Conservation (phyloP, 2,888 invertebrate genomes). For the Drosophila recens region DNA sequence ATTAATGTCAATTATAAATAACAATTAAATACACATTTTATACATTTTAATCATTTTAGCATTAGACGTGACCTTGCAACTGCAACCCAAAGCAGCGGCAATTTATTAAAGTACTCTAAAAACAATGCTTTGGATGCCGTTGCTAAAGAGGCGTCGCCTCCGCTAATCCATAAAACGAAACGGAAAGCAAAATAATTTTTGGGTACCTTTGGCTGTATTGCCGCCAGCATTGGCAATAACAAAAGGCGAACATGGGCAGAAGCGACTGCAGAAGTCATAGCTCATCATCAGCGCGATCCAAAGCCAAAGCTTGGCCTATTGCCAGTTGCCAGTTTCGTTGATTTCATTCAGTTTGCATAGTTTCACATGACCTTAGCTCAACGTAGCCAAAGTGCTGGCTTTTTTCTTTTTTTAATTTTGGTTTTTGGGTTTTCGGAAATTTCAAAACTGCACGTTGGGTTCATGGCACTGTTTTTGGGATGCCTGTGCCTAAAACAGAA, state of each 20-base stretch:
- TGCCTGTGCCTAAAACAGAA: constrained; percentile 66
- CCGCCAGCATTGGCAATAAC: constrained; percentile 65
- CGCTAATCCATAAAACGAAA: constrained; percentile 48
- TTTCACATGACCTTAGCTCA: constrained; percentile 79
- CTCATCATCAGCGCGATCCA: constrained; percentile 65
- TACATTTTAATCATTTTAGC: constrained; percentile 17
- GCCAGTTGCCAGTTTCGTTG: constrained; percentile 44
- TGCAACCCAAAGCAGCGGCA: constrained; percentile 32
- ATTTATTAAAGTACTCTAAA: constrained; percentile 56
- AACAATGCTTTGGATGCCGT: constrained; percentile 59
- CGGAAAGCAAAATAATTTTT: constrained; percentile 48
- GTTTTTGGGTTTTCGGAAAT: constrained; percentile 29
- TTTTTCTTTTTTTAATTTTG: constrained; percentile 39
- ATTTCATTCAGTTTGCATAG: constrained; percentile 53
- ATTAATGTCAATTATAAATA: constrained; percentile 49
- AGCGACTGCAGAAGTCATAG: constrained; percentile 64
- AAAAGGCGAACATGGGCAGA: constrained; percentile 64
- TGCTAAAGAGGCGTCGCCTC: constrained; percentile 52
- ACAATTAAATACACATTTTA: constrained; percentile 45
- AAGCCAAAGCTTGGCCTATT: constrained; percentile 36
- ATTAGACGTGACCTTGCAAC: constrained; percentile 59
- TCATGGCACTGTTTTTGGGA: constrained; percentile 37
- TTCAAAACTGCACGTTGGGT: constrained; percentile 56
- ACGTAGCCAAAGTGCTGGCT: constrained; percentile 48
- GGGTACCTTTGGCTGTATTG: constrained; percentile 57